Evolutionary conservation across 2,113 vertebrate species (phyloP).

Genomic region (Sebastes fasciatus): DNA sequence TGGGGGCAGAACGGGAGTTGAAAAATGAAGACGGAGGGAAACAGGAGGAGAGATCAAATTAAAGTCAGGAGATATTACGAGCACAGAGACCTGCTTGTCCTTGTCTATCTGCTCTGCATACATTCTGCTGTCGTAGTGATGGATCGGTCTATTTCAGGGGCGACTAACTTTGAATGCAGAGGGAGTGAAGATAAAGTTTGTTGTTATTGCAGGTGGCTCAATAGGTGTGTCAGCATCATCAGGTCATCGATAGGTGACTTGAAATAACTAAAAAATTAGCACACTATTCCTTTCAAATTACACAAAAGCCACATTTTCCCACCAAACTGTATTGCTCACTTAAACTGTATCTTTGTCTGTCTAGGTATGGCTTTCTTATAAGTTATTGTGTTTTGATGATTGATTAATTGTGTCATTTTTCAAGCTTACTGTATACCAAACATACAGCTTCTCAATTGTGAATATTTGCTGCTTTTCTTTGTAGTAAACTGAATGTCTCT

Average conservation of each 20-base stretch:
- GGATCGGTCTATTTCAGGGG: constrained; percentile 62
- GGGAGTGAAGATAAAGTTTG: constrained; percentile 21
- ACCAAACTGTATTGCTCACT: not conserved
- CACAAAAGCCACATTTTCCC: not conserved
- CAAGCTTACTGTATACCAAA: not conserved
- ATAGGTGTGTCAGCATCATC: constrained; percentile 9
- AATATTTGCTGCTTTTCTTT: not conserved
- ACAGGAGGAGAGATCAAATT: constrained; percentile 4
- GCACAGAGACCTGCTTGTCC: constrained; percentile 18
- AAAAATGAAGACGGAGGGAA: constrained; percentile 5
- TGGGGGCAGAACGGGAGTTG: not conserved
- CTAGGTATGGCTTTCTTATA: too few species aligned
- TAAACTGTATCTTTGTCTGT: too few species aligned
- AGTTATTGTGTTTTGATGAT: too few species aligned
- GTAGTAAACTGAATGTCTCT: not conserved
- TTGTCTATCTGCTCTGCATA: constrained; percentile 45
- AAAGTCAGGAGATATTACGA: constrained; percentile 4
- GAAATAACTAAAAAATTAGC: constrained; percentile 1
- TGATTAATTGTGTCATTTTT: too few species aligned
- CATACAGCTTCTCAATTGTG: not conserved
- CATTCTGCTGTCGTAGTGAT: constrained; percentile 59
- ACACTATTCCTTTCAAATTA: not conserved
- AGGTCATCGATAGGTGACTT: constrained; percentile 36
- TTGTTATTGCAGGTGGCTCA: constrained; percentile 30
- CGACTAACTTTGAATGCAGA: constrained; percentile 2